Evolutionary conservation across 1,140 invertebrate genomes (phyloP).

Genomic region (Lepeophtheirus salmonis): DNA sequence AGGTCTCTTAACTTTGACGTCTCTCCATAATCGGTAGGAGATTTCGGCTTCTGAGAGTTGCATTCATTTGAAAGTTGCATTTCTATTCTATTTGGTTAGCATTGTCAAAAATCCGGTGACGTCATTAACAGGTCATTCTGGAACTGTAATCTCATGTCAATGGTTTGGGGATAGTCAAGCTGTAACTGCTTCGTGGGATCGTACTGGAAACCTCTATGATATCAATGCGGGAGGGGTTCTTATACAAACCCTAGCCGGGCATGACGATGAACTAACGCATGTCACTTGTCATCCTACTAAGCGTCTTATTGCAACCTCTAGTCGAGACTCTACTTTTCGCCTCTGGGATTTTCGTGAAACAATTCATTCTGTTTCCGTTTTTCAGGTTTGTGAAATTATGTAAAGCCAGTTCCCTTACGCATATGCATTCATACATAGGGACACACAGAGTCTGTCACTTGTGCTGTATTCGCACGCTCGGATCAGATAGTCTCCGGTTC

Average conservation of each 20-base stretch:
- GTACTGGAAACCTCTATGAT: constrained; percentile 2
- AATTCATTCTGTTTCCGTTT: constrained; percentile 88
- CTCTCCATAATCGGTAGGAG: no score
- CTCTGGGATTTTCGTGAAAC: constrained; percentile 93
- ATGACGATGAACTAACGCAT: constrained; percentile 88
- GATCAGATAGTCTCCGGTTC: constrained; percentile 94
- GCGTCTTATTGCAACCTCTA: constrained; percentile 80
- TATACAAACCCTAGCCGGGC: constrained; percentile 38
- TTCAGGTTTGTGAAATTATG: constrained; percentile 80
- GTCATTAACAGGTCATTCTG: neutral
- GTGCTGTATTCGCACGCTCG: constrained; percentile 78
- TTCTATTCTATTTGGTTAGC: neutral
- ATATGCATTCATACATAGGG: no score
- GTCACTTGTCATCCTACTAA: constrained; percentile 72
- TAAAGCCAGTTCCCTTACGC: no score
- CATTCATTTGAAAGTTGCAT: no score
- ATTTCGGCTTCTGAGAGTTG: no score
- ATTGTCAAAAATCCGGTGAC: neutral
- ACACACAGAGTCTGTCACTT: constrained; percentile 49
- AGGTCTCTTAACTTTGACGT: no score
- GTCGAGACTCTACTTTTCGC: constrained; percentile 86
- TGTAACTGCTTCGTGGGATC: constrained; percentile 8
- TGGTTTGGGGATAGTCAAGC: constrained; percentile 5
- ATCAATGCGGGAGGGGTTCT: constrained; percentile 5
- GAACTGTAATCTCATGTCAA: constrained; percentile 3